Conservation (phyloP, 2,113 vertebrate species). For the Origma solitaria region DNA sequence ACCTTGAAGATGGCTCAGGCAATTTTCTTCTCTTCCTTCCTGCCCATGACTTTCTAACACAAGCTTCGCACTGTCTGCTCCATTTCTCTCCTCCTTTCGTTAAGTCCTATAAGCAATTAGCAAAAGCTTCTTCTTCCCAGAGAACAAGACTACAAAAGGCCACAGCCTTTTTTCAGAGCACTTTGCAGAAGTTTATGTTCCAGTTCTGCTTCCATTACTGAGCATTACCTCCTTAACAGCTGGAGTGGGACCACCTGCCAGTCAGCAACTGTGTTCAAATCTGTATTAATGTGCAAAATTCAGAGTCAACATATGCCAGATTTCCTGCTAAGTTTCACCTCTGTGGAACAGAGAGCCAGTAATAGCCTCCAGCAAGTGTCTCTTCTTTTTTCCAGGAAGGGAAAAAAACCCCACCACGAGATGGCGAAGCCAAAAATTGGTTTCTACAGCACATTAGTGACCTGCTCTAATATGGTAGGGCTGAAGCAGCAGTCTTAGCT, state of each 20-base stretch:
- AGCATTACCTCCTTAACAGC: background rate
- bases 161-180: background rate
- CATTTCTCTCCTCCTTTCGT: background rate
- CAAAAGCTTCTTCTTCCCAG: background rate
- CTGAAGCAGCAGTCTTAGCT: background rate
- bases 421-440: background rate
- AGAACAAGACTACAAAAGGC: background rate
- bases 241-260: background rate
- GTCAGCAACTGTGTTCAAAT: background rate
- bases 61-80: background rate
- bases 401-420: background rate
- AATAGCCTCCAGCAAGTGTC: background rate
- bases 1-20: background rate
- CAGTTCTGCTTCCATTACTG: background rate
- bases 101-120: background rate
- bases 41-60: background rate
- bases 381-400: background rate
- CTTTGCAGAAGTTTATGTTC: background rate
- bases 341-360: background rate
- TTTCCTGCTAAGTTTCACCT: background rate
- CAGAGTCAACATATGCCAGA: background rate
- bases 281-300: background rate
- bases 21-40: background rate
- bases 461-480: background rate
- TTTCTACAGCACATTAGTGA: constrained; percentile 22